These are phyloP conservation scores for Aselliscus stoliczkanus DNA, from an alignment of 2,797 vertebrate species.

Conservation along the genomic window DNA sequence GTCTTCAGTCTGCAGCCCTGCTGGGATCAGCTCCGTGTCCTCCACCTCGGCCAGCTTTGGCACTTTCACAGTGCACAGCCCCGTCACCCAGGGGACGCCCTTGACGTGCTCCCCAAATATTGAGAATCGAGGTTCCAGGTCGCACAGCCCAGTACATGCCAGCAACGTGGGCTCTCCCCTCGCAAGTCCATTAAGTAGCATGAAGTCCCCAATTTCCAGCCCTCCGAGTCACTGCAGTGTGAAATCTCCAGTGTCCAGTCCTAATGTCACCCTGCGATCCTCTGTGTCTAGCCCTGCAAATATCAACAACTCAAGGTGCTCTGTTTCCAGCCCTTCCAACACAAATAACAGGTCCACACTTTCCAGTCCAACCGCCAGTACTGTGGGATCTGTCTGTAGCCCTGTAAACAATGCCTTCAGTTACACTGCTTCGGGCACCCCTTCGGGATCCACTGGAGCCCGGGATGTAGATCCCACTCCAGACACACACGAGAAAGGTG, in stretches of 20 bases:
- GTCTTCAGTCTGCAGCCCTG: slow-evolving; percentile 92
- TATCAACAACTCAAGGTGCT: slow-evolving; percentile 88
- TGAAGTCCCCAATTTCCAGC: slow-evolving; percentile 97
- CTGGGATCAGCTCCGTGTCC: slow-evolving; percentile 92
- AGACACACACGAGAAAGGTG: slow-evolving; percentile 88
- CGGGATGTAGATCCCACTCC: slow-evolving; percentile 91
- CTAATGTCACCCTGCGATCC: slow-evolving; percentile 87
- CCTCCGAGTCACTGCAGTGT: slow-evolving; percentile 93
- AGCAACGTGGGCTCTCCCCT: slow-evolving; percentile 93
- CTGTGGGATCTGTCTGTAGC: slow-evolving; percentile 90
- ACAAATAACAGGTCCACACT: slow-evolving; percentile 91
- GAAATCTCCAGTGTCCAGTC: slow-evolving; percentile 94
- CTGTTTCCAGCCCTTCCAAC: slow-evolving; percentile 93
- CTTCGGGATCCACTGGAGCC: slow-evolving; percentile 85
- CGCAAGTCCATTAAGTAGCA: slow-evolving; percentile 94
- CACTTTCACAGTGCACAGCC: slow-evolving; percentile 88
- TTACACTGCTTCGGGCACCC: slow-evolving; percentile 87
- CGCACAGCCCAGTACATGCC: slow-evolving; percentile 93
- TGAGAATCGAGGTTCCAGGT: slow-evolving; percentile 89
- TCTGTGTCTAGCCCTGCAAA: slow-evolving; percentile 93
- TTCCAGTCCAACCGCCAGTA: slow-evolving; percentile 91
- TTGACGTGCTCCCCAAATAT: slow-evolving; percentile 85
- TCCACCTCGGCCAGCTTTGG: slow-evolving; percentile 93
- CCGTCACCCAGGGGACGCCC: slow-evolving; percentile 88
- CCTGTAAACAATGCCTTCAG: slow-evolving; percentile 87